Base-by-base conservation (phyloP, 1,140 invertebrate genomes). In the Dufourea novaeangliae region DNA sequence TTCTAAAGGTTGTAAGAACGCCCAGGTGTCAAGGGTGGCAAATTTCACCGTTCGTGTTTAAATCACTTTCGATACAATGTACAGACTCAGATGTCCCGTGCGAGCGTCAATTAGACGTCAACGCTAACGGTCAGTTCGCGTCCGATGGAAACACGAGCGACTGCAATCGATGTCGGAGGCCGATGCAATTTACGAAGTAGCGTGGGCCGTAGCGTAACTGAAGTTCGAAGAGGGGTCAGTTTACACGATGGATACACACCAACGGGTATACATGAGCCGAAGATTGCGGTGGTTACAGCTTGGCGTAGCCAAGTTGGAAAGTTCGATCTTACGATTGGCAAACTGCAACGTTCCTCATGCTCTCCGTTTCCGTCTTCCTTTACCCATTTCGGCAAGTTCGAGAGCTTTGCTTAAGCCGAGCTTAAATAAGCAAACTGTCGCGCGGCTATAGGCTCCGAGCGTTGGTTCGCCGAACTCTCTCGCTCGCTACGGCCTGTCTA, bases 341-440 rank as follows among this genome's bases (percentile, higher is more conserved):
- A 67, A 76, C 70, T 52, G 54, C 46, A 59, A 69, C 56, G 17
- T 32, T 67, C 52, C 25, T 44, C 44, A 12, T 52, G 22, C 25
- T 54, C 72, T 27, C 39, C 32, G 29, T 54, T 73, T 63, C 44
- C 74, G 32, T 32, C 37, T 39, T 57, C 66, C 71, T 79, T 74
- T 39, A 44, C 69, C 52, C 61, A 56, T 72, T 75, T 46, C 64
- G 54, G 12, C 67, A 39, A 80, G 78, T 79, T 79, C 67, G 41
- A 56, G 61, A 85, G 83, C 83, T 86, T 83, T 85, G 83, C 84
- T 80, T 86, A 85, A 86, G 84, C 84, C 78, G 81, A 83, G 84
- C 80, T 86, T 85, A 86, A 86, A 86, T 86, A 86, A 86, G 83
- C 84, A 86, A 86, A 86, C 84, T 83, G 83, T 86, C 84, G 80